These are phyloP conservation scores for Ornithorhynchus anatinus DNA, from an alignment of 2,113 vertebrate species.

Conservation along the genomic window DNA sequence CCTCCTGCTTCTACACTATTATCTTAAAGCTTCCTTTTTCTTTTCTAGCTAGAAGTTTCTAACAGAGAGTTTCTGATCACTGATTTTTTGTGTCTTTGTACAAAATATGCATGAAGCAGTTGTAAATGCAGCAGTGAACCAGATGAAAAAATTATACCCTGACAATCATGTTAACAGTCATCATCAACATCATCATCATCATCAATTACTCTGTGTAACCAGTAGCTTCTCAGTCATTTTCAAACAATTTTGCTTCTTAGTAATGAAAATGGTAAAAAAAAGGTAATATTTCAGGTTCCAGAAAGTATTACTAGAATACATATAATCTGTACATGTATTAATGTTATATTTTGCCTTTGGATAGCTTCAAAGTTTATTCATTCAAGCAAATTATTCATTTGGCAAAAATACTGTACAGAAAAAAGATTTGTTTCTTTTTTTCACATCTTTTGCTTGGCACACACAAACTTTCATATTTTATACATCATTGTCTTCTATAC, in stretches of 20 bases:
- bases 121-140: too few species aligned
- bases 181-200: not conserved
- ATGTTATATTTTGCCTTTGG: conserved; percentile 18
- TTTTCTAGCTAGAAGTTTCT: too few species aligned
- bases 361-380: not conserved
- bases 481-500: conserved; percentile 17
- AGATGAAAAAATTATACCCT: too few species aligned
- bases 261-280: not conserved
- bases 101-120: too few species aligned
- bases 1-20: too few species aligned
- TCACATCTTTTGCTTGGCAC: conserved; percentile 10
- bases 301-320: not conserved
- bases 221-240: not conserved
- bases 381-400: conserved; percentile 23
- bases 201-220: not conserved
- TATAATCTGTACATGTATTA: not conserved
- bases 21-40: too few species aligned
- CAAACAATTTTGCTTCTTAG: not conserved
- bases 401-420: conserved; percentile 1
- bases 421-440: not conserved
- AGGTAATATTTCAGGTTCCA: not conserved
- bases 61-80: too few species aligned
- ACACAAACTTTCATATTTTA: not conserved
- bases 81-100: too few species aligned
- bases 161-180: too few species aligned